These are phyloP conservation scores for Buphagus erythrorhynchus DNA, from an alignment of 2,797 vertebrate species.

Conservation along the genomic window DNA sequence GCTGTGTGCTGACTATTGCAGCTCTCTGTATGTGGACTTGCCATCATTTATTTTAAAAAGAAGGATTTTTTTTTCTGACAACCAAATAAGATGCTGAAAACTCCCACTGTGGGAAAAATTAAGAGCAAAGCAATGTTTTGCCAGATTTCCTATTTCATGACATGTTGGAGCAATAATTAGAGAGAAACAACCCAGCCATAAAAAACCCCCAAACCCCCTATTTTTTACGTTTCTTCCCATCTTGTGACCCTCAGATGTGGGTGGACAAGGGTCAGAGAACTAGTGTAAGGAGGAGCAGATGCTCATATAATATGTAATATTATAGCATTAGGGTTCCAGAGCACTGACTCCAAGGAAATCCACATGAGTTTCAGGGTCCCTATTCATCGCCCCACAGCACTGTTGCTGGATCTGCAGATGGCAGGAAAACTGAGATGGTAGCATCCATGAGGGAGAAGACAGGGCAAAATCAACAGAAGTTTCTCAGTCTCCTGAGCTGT, in stretches of 20 bases:
- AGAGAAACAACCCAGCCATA: background rate
- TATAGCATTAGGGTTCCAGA: no score
- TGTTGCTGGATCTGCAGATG: background rate
- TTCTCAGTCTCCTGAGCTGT: background rate
- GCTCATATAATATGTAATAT: fast-evolving
- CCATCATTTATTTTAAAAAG: background rate
- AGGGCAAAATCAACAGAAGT: background rate
- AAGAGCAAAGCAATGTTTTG: background rate
- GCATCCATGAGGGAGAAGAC: background rate
- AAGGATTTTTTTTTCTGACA: background rate
- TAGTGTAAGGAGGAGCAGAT: background rate
- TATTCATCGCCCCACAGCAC: background rate
- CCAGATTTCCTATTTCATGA: background rate
- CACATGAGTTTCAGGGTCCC: background rate
- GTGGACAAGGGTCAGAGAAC: background rate
- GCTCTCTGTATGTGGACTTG: background rate
- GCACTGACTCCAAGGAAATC: background rate
- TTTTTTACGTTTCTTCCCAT: background rate
- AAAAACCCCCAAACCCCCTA: fast-evolving
- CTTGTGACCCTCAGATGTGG: background rate
- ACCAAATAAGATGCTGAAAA: background rate
- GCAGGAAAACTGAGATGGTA: background rate
- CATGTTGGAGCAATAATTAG: background rate
- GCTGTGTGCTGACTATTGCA: background rate
- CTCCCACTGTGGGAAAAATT: background rate